phyloP scores from a whole-genome alignment of 2,797 vertebrate species.

The Amphiprion clarkii region DNA sequence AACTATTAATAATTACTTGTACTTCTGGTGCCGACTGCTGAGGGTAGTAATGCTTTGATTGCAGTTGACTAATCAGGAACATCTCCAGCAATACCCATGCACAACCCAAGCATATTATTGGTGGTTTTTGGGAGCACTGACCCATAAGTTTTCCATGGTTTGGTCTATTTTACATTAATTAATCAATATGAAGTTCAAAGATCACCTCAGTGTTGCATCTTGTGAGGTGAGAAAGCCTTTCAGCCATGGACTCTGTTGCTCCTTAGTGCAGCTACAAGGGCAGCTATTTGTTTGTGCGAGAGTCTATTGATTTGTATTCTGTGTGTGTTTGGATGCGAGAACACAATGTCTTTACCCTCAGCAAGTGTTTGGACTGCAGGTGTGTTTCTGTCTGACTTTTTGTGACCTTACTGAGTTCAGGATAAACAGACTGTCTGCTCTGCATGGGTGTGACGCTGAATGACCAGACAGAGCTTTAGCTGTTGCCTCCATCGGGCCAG shows the following conservation, averaged over 20 bases:
- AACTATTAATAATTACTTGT: too few relatives aligned
- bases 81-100: too few relatives aligned
- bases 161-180: not conserved
- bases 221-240: not conserved
- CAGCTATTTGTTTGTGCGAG: not conserved
- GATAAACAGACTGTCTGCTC: not conserved
- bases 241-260: not conserved
- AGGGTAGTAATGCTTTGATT: too few relatives aligned
- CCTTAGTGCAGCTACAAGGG: not conserved
- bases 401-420: conserved; percentile 13
- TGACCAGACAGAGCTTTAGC: conserved; percentile 7
- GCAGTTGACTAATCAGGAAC: too few relatives aligned
- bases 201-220: not conserved
- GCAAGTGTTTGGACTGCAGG: conserved; percentile 10
- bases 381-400: conserved; percentile 17
- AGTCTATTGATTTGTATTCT: conserved; percentile 17
- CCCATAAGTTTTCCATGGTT: not conserved
- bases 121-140: too few relatives aligned
- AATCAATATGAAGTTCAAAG: not conserved
- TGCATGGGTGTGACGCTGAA: not conserved
- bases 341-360: conserved; percentile 1
- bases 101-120: too few relatives aligned
- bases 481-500: not conserved
- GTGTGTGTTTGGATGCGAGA: not conserved
- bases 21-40: too few relatives aligned